Evolutionary conservation across 1,140 invertebrate genomes (phyloP).

Genomic region (Sminthurides bifidus): DNA sequence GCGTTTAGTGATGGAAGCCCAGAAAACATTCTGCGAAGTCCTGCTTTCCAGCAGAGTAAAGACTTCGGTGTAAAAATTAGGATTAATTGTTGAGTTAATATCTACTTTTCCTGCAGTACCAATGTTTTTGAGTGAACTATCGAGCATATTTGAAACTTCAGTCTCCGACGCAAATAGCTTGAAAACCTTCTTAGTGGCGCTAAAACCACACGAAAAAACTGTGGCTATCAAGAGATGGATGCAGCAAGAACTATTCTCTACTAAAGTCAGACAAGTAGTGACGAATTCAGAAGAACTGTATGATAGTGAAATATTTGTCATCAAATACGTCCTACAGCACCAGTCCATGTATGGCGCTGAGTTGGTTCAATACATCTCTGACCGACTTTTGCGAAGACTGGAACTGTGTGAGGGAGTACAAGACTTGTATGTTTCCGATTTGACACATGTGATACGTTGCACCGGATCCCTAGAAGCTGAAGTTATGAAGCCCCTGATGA

Average conservation of each 20-base stretch:
- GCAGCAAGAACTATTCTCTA: not conserved
- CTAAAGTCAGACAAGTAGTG: no score
- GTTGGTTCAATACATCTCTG: no score
- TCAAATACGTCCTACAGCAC: no score
- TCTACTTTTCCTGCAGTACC: not conserved
- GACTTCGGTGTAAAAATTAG: not conserved
- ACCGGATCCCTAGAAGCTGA: no score
- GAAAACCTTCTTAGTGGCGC: not conserved
- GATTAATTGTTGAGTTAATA: not conserved
- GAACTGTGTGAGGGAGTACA: no score
- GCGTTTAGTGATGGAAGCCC: not conserved
- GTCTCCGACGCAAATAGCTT: not conserved
- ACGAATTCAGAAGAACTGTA: no score
- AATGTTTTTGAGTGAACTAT: not conserved
- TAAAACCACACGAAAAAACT: not conserved
- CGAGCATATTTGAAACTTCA: not conserved
- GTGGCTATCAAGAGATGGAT: not conserved
- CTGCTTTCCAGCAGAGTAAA: not conserved
- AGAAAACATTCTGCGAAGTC: not conserved
- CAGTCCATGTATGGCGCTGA: no score
- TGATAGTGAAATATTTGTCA: no score
- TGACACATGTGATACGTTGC: no score
- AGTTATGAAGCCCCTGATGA: no score
- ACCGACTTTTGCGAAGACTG: no score
- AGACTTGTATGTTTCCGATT: no score